Percentiles rank a stretch among this genome's conserved stretches.
Conservation (phyloP, 2,888 invertebrate genomes). For the Dasypogon diadema region DNA sequence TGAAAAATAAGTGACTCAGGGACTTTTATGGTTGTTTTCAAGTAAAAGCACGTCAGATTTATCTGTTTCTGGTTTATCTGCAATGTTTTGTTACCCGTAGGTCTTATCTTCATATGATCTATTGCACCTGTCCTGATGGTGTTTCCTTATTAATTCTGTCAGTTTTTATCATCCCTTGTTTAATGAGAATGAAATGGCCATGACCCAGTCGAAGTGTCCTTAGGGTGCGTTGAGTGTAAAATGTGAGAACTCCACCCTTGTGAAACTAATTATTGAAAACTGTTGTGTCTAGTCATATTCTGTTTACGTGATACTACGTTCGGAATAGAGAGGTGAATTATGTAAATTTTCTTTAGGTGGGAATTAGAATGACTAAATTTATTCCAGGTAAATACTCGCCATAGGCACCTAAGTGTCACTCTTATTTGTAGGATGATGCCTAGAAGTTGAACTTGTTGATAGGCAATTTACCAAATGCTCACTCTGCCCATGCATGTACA, state of each 20-base stretch:
- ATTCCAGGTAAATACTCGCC: slow-evolving; percentile 8
- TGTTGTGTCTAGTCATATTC: slow-evolving; percentile 28
- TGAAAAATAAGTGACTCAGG: slow-evolving; percentile 18
- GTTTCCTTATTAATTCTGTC: slow-evolving; percentile 27
- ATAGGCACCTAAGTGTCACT: background rate
- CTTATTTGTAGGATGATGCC: background rate
- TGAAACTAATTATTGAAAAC: slow-evolving; percentile 28
- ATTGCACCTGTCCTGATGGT: slow-evolving; percentile 28
- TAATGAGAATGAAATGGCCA: slow-evolving; percentile 26
- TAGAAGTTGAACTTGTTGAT: slow-evolving; percentile 14
- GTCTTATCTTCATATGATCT: slow-evolving; percentile 13
- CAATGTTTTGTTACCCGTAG: background rate
- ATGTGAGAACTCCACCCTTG: slow-evolving; percentile 23
- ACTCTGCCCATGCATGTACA: background rate
- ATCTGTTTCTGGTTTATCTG: background rate
- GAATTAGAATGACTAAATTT: slow-evolving; percentile 12
- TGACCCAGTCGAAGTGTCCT: slow-evolving; percentile 18
- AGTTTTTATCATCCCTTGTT: slow-evolving; percentile 25
- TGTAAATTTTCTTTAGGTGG: slow-evolving; percentile 18
- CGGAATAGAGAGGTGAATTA: background rate
- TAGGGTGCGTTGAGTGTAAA: slow-evolving; percentile 24
- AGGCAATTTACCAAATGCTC: slow-evolving; percentile 28
- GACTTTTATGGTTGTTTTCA: slow-evolving; percentile 17
- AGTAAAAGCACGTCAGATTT: background rate
- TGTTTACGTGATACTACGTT: slow-evolving; percentile 8